A percentile compares a stretch with the other conserved stretches of the same genome.
phyloP scores from a whole-genome alignment of 2,797 vertebrate genomes.

The Phalloptychus januarius region DNA sequence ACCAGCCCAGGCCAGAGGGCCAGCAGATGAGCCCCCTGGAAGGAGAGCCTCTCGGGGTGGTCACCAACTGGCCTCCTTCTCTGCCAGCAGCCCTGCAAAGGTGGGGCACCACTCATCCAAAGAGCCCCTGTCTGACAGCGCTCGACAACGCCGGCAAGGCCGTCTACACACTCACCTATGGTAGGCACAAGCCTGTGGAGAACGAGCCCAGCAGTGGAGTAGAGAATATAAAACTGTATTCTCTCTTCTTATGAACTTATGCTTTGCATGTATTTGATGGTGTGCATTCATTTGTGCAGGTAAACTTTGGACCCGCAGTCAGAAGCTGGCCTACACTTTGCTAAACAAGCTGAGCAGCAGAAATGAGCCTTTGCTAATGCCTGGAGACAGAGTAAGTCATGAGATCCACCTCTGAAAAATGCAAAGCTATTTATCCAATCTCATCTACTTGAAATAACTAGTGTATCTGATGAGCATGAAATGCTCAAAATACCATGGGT shows the following conservation, averaged over 20 bases:
- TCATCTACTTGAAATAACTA: background rate
- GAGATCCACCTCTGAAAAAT: conserved; percentile 8
- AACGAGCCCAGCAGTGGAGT: background rate
- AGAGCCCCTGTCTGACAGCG: conserved; percentile 90
- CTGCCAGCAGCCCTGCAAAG: conserved; percentile 88
- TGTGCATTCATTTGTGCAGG: conserved; percentile 71
- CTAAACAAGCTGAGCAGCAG: conserved; percentile 92
- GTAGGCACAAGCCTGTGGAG: conserved; percentile 67
- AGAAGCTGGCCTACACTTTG: conserved; percentile 94
- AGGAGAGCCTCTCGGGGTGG: conserved; percentile 85
- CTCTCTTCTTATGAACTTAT: background rate
- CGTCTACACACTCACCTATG: conserved; percentile 91
- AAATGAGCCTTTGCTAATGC: conserved; percentile 90
- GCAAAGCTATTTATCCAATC: background rate
- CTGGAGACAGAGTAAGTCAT: conserved; percentile 91
- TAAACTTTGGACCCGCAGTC: conserved; percentile 95
- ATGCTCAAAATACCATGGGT: background rate
- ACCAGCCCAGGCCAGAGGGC: conserved; percentile 94
- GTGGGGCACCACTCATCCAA: conserved; percentile 91
- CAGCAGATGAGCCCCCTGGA: conserved; percentile 84
- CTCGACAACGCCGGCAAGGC: conserved; percentile 92
- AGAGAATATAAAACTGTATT: background rate
- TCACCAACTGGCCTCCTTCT: conserved; percentile 86
- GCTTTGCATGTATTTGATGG: background rate
- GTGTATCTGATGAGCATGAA: background rate